These are phyloP conservation scores for Chironomus riparius DNA, from an alignment of 2,888 invertebrate species.

Conservation along the genomic window DNA sequence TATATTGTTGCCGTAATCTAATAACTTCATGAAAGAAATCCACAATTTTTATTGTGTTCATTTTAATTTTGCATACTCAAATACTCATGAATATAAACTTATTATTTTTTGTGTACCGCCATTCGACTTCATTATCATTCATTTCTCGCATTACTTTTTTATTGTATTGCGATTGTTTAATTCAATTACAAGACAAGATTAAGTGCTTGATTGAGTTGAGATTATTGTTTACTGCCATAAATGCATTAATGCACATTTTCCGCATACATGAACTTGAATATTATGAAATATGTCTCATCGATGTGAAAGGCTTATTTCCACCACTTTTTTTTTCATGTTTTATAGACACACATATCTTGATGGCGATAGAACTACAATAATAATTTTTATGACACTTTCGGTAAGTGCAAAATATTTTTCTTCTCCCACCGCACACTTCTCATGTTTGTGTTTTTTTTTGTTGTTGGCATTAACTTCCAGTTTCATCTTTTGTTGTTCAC, in stretches of 20 bases:
- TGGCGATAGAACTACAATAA: too few relatives aligned
- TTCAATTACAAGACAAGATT: too few relatives aligned
- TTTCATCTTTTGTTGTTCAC: constrained; percentile 2
- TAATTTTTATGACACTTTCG: background rate
- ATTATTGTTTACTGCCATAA: too few relatives aligned
- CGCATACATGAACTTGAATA: background rate
- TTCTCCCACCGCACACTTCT: background rate
- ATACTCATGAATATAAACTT: too few relatives aligned
- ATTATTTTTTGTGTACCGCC: too few relatives aligned
- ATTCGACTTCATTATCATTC: too few relatives aligned
- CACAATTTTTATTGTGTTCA: background rate
- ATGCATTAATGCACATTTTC: background rate
- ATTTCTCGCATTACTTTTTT: too few relatives aligned
- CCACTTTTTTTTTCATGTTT: background rate
- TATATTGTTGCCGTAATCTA: background rate
- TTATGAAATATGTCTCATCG: background rate
- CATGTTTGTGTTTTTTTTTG: background rate
- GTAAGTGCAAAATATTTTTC: too few relatives aligned
- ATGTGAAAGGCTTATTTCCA: background rate
- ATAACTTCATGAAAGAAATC: background rate
- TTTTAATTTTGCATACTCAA: background rate
- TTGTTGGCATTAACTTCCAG: background rate
- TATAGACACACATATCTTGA: background rate
- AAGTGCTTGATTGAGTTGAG: too few relatives aligned
- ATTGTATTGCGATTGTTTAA: too few relatives aligned